These are phyloP conservation scores for Neosalanx taihuensis DNA, from an alignment of 2,797 vertebrate species.

Conservation along the genomic window DNA sequence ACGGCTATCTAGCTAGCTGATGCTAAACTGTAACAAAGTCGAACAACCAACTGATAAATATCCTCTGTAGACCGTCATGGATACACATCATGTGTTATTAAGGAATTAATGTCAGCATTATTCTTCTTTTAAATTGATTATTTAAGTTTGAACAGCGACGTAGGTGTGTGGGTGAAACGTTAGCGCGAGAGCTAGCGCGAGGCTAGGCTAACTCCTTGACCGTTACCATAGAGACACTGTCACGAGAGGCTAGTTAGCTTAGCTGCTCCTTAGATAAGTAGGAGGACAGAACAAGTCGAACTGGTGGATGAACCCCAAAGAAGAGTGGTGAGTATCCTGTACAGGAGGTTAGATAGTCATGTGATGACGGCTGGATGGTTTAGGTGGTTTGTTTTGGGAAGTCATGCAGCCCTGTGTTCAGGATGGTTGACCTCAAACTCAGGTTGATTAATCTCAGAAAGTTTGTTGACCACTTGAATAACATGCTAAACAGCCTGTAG, in stretches of 20 bases:
- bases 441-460: background rate
- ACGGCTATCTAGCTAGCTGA: background rate
- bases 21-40: conserved; percentile 4
- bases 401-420: conserved; percentile 17
- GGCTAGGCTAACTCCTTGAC: background rate
- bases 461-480: background rate
- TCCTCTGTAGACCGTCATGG: background rate
- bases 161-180: conserved; percentile 12
- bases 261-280: no score
- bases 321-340: background rate
- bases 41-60: background rate
- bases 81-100: background rate
- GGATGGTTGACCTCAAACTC: background rate
- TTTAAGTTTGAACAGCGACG: background rate
- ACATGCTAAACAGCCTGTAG: background rate
- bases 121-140: background rate
- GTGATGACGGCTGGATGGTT: conserved; percentile 18
- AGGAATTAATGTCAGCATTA: background rate
- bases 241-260: background rate
- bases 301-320: background rate
- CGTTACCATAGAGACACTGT: conserved; percentile 7
- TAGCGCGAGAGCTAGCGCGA: background rate
- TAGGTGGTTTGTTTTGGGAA: conserved; percentile 50
- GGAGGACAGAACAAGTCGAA: background rate
- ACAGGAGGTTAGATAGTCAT: background rate